Evolutionary conservation across 2,113 vertebrate genomes (phyloP), one percentile per base, ranked within the genome.

Genomic region (Elephantulus edwardii): DNA sequence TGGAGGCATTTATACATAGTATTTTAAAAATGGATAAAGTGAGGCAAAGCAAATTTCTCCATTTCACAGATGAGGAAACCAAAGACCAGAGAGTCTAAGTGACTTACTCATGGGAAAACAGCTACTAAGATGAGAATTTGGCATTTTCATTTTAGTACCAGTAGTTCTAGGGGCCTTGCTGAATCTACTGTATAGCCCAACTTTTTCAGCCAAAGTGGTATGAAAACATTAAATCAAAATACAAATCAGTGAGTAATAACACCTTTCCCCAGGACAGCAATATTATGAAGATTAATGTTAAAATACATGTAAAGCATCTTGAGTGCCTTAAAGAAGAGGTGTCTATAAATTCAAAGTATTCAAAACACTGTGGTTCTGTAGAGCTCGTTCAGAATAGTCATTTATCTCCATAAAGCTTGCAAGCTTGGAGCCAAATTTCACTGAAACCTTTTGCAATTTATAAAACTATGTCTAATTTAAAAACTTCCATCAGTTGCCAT

Each of bases 201-300:
- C 48, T 6, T 44, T n/a, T 50, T 54, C 30, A 11, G 19, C 20
- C 12, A 33, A 62, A 28, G 35, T 26, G 50, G 40, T 75, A 48
- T 42, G 50, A 30, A 76, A 77, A 54, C 28, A 54, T 1, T 20
- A 13, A 77, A 60, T 42, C 62, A 38, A 48, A 52, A 64, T 44
- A 50, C n/a, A 40, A 66, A 58, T 72, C n/a, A 10, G 20, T 20
- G 64, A 75, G 30, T 8, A 66, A 22, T 28, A 11, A 77, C 30
- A 42, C 30, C 60, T 66, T 50, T 46, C 44, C 48, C 40, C 26
- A 40, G 66, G n/a, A 75, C 38, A 38, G 56, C 20, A 58, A 46
- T 76, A 7, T 17, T 62, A 33, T 26, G 46, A 91, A 89, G 93
- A 83, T 76, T 77, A 79, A 77, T 80, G 72, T 83, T 83, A 71